Base-by-base conservation (phyloP, 2,888 invertebrate genomes). In the Reticulitermes lucifugus region DNA sequence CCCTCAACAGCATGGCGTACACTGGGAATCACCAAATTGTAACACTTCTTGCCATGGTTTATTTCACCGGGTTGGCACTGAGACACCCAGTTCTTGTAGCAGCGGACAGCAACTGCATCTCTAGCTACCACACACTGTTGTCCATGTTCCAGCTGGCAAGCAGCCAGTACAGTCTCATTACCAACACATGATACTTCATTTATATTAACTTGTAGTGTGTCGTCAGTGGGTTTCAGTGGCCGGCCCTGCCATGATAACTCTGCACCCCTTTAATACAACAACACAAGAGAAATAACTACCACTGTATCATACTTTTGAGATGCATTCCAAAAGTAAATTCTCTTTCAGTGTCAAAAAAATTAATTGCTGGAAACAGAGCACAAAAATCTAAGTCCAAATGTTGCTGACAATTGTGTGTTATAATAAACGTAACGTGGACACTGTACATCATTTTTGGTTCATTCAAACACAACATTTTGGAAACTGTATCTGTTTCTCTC, bases 11-110 rank as follows among this genome's bases (percentile, higher is more conserved):
- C 70, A 81, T 73, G 46, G 71, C 71, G 46, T 55, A 84, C 79
- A n/a, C 71, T 79, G 9, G 84, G 85, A 25, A 82, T 73, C 7
- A 85, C 71, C 41, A 84, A 59, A 51, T 90, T 90, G 89, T 93
- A 93, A 88, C 93, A 93, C 43, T 91, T 89, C 35, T 91, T 91
- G n/a, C 90, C 90, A 86, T 92, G 91, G 10, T 92, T 89, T 14
- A 91, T 87, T 89, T 93, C 93, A 43, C 91, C 92, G 25, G 89
- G 89, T 25, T 89, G 89, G 88, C 93, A 93, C 85, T 90, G 89
- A 2, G 91, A 91, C 41, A 90, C 88, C 10, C 89, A 89, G 89
- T 92, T 91, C 7, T 88, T 88, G 71, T 89, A 86, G 85, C 92
- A 92, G 46, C 90, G 89, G 43, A 92, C 90, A 65, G 91, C 91